Percentiles rank a stretch among this genome's conserved stretches.
These are phyloP conservation scores for Augochlorella aurata DNA, from an alignment of 2,888 invertebrate genomes.

Conservation along the genomic window DNA sequence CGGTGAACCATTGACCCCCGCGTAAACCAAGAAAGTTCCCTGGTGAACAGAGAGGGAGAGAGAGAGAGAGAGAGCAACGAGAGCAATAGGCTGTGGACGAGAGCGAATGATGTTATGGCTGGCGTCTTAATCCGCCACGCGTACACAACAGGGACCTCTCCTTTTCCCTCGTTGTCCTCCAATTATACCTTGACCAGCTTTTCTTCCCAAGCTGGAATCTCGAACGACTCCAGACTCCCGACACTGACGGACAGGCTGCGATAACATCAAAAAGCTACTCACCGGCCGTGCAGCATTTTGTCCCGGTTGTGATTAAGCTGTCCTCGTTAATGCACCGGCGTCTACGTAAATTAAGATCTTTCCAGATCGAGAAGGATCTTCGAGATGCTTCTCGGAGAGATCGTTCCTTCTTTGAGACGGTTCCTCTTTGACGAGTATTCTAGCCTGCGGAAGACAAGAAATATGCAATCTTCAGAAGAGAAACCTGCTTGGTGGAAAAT, in stretches of 20 bases:
- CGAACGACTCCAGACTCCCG: constrained; percentile 20
- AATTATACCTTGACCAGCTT: constrained; percentile 56
- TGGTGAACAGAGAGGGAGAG: constrained; percentile 22
- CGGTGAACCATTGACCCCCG: constrained; percentile 68
- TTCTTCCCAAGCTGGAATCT: constrained; percentile 48
- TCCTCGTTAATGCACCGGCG: constrained; percentile 26
- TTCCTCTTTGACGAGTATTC: not conserved
- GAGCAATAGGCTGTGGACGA: constrained; percentile 47
- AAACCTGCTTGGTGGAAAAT: not conserved
- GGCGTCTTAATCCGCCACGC: constrained; percentile 58
- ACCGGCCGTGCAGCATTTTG: constrained; percentile 19
- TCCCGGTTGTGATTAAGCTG: constrained; percentile 40
- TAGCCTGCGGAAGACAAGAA: not conserved
- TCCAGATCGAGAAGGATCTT: constrained; percentile 10
- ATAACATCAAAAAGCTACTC: constrained; percentile 44
- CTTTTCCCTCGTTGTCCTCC: constrained; percentile 38
- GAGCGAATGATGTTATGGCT: constrained; percentile 49
- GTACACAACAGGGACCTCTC: not conserved
- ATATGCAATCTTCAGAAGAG: not conserved
- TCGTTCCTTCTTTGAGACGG: constrained; percentile 4
- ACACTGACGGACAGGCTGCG: constrained; percentile 39
- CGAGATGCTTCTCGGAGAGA: constrained; percentile 6
- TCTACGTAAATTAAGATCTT: constrained; percentile 28
- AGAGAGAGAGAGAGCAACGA: constrained; percentile 28
- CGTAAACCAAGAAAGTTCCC: constrained; percentile 69